These are phyloP conservation scores for Apodemia mormo DNA, from an alignment of 2,888 invertebrate species.

Conservation along the genomic window DNA sequence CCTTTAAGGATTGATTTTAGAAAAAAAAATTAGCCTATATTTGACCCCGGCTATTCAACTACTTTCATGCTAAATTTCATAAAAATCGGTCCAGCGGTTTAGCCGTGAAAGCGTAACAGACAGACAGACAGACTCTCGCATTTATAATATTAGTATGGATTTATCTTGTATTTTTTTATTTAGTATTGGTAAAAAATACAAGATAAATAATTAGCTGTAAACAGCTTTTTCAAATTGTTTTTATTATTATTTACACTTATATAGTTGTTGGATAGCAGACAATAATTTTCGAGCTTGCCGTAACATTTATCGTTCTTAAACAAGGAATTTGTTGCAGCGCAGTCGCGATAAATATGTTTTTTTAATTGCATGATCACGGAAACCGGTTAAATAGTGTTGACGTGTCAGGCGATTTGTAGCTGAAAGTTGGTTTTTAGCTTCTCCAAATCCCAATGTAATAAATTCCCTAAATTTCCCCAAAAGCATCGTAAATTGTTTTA, in stretches of 20 bases:
- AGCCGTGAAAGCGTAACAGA: too few species aligned
- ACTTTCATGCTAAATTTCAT: too few species aligned
- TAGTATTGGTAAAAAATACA: too few species aligned
- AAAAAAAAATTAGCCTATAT: too few species aligned
- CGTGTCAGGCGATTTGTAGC: constrained; percentile 51
- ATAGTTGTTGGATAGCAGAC: constrained; percentile 3
- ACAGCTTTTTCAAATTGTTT: background rate
- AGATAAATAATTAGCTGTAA: background rate
- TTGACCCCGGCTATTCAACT: too few species aligned
- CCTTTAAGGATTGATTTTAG: too few species aligned
- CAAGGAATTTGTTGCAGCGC: constrained; percentile 39
- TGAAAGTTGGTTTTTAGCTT: constrained; percentile 38
- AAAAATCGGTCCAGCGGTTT: too few species aligned
- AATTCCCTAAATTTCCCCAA: constrained; percentile 36
- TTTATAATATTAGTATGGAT: too few species aligned
- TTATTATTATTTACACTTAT: background rate
- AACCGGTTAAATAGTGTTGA: constrained; percentile 50
- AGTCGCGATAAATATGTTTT: constrained; percentile 49
- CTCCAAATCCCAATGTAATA: constrained; percentile 34
- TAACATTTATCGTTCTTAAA: constrained; percentile 12
- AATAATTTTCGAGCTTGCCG: constrained; percentile 2
- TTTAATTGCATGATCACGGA: constrained; percentile 54
- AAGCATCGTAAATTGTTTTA: constrained; percentile 29
- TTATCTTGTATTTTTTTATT: too few species aligned
- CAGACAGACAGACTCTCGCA: too few species aligned